Evolutionary conservation across 1,140 invertebrate genomes (phyloP), one percentile per base, ranked within the genome.

Genomic region (Glossosoma conforme): DNA sequence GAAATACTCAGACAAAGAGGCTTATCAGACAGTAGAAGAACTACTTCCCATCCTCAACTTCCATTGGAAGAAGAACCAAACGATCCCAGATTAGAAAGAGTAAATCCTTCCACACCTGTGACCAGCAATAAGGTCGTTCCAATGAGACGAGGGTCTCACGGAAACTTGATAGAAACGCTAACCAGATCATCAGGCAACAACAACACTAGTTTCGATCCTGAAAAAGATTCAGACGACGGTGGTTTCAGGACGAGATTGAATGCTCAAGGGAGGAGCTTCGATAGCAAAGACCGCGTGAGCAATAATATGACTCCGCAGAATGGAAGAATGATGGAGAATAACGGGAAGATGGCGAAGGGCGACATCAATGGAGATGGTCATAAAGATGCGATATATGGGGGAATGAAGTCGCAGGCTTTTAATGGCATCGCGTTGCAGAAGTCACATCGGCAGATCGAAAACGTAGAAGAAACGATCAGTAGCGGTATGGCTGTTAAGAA

Each of bases 1-100:
- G 78, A 80, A 60, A 76, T 75, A 54, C 43, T 66, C 18, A 62
- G 74, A 56, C 75, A 77, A 60, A 66, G 70, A 62, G 76, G 71
- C 35, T 70, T 79, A 33, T 59, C 66, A 13, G 77, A 79, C 62
- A 70, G 74, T 2, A 62, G 77, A 58, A 64, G 77, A 52, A 78
- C 82, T 1, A 70, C 77, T 1, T 85, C 83, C 1, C 83, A 85
- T 49, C 83, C 82, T 5, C 82, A 85, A 44, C 63, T 84, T 8
- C 72, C 78, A 10, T 78, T 78, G 44, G 81, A 78, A 25, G 74
- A 77, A 32, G 73, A 77, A 8, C 52, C 42, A 53, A 54, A 43
- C 15, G 49, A 55, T 15, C 15, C 32, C 20, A 44, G 49, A 47
- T 30, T 38, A 15, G 54, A 59, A 15, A 28, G 51, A 44, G 19